Evolutionary conservation across 2,888 invertebrate species (phyloP).

Genomic region (Leptura quadrifasciata): DNA sequence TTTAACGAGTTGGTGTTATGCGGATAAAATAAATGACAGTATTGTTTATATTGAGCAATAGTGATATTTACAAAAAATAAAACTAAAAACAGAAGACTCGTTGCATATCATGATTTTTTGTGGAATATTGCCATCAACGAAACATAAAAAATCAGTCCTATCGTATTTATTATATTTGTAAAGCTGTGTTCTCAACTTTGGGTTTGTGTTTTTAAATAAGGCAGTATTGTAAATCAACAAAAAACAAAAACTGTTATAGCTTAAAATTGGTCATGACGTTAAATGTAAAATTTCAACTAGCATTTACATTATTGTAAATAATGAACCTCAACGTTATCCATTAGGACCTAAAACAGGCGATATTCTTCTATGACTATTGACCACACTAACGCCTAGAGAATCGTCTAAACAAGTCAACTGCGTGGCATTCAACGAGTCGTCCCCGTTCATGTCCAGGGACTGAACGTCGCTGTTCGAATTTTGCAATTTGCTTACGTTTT

Average conservation of each 20-base stretch:
- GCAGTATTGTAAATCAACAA: constrained; percentile 38
- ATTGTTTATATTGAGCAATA: constrained; percentile 51
- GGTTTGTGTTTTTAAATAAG: constrained; percentile 42
- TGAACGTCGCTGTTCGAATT: constrained; percentile 49
- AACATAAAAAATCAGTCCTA: constrained; percentile 51
- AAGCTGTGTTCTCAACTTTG: constrained; percentile 51
- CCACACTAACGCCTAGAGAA: constrained; percentile 48
- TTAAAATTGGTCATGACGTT: constrained; percentile 39
- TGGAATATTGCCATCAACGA: constrained; percentile 38
- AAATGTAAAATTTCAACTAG: constrained; percentile 40
- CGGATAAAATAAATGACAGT: constrained; percentile 37
- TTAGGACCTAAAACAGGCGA: constrained; percentile 70
- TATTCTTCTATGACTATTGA: constrained; percentile 61
- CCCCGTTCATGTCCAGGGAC: constrained; percentile 50
- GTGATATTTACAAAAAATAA: constrained; percentile 46
- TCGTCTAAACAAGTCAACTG: constrained; percentile 67
- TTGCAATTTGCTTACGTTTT: constrained; percentile 39
- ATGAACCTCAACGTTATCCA: constrained; percentile 64
- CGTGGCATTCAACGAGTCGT: constrained; percentile 64
- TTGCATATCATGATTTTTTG: constrained; percentile 22
- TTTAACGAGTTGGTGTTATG: constrained; percentile 40
- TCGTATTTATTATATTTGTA: constrained; percentile 47
- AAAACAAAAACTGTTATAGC: constrained; percentile 35
- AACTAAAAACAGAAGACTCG: constrained; percentile 38
- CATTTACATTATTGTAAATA: constrained; percentile 24